Percentiles rank a stretch among this genome's conserved stretches.
Conservation (phyloP, 1,140 invertebrate genomes). For the Episyrphus balteatus region DNA sequence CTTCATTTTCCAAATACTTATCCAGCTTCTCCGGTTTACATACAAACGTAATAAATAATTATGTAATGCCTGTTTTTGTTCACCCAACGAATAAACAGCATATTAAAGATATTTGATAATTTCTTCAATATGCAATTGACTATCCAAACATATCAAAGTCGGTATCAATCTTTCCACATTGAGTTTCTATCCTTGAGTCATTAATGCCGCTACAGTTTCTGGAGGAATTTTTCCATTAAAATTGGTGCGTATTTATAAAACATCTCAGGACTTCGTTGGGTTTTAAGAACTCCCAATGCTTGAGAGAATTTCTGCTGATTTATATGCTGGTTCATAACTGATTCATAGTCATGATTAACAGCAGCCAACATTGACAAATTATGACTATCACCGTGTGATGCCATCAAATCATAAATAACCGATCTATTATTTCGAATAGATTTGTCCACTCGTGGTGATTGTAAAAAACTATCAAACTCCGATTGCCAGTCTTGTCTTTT, state of each 20-base stretch:
- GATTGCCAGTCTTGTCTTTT: constrained; percentile 30
- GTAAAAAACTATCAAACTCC: constrained; percentile 66
- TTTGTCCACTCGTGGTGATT: constrained; percentile 52
- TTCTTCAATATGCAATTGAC: constrained; percentile 54
- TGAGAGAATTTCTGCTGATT: constrained; percentile 62
- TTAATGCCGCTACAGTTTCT: constrained; percentile 69
- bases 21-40: constrained; percentile 61
- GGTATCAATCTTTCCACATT: constrained; percentile 73
- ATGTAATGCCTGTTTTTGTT: constrained; percentile 76
- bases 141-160: constrained; percentile 57
- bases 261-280: constrained; percentile 61
- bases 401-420: constrained; percentile 78
- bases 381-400: constrained; percentile 85
- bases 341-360: constrained; percentile 77
- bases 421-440: constrained; percentile 67
- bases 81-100: constrained; percentile 67
- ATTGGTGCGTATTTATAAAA: constrained; percentile 83
- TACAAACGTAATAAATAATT: constrained; percentile 88
- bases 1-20: constrained; percentile 74
- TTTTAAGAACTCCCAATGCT: constrained; percentile 64
- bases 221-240: constrained; percentile 72
- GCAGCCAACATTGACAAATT: constrained; percentile 78
- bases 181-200: constrained; percentile 59
- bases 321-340: constrained; percentile 78
- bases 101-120: constrained; percentile 80